Percentiles rank a stretch among this genome's conserved stretches.
These are phyloP conservation scores for Limonius californicus DNA, from an alignment of 1,140 invertebrate genomes.

Conservation along the genomic window DNA sequence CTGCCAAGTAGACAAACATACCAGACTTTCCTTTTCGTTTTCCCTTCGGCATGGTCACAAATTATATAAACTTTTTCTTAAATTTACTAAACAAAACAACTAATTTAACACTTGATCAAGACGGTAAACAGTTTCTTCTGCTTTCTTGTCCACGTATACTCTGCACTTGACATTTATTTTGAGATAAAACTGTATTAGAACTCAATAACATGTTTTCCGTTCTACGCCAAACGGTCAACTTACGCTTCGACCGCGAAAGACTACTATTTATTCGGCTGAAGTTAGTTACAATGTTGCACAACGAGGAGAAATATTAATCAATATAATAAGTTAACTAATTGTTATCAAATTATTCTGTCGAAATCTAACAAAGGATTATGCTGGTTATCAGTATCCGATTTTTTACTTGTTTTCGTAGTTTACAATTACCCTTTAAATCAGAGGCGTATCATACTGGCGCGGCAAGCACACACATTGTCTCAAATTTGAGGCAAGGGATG, in stretches of 20 bases:
- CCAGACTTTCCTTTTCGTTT: conserved; percentile 47
- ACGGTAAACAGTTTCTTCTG: conserved; percentile 45
- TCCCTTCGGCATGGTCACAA: conserved; percentile 45
- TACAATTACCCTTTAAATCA: too few relatives aligned
- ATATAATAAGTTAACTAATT: too few relatives aligned
- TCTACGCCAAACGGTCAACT: conserved; percentile 37
- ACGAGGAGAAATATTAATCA: conserved; percentile 7
- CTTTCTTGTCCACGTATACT: conserved; percentile 40
- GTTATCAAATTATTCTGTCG: not conserved
- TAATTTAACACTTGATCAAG: conserved; percentile 47
- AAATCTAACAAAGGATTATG: too few relatives aligned
- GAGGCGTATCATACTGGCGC: too few relatives aligned
- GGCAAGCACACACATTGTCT: too few relatives aligned
- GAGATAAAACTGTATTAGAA: conserved; percentile 39
- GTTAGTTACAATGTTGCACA: conserved; percentile 10
- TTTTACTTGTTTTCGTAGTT: too few relatives aligned
- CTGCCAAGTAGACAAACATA: conserved; percentile 29
- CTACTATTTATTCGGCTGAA: not conserved
- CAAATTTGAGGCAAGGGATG: too few relatives aligned
- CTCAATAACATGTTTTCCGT: conserved; percentile 46
- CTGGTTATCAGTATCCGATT: too few relatives aligned
- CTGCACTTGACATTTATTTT: conserved; percentile 45
- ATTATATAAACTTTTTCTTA: conserved; percentile 40
- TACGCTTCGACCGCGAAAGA: conserved; percentile 11
- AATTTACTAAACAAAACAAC: conserved; percentile 42